A percentile compares a stretch with the other conserved stretches of the same genome.
These are phyloP conservation scores for Rhinogobio ventralis DNA, from an alignment of 2,797 vertebrate species.

Conservation along the genomic window DNA sequence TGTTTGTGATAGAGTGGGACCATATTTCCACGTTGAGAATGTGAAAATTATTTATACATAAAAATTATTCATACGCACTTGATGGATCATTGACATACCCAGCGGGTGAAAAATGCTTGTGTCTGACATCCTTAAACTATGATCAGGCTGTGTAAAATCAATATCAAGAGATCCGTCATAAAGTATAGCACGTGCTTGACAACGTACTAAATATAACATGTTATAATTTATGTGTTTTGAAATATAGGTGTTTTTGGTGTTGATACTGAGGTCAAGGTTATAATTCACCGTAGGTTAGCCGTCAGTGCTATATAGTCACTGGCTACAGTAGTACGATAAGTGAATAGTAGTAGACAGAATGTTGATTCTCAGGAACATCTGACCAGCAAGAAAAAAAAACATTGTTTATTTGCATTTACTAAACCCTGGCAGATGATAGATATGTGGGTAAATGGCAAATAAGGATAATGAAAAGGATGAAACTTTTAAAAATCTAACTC, in stretches of 20 bases:
- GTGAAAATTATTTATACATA: not conserved
- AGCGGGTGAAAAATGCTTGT: constrained; percentile 19
- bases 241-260: constrained; percentile 20
- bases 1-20: not conserved
- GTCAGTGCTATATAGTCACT: not conserved
- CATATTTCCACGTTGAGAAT: constrained; percentile 15
- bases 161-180: constrained; percentile 18
- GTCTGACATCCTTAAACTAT: constrained; percentile 43
- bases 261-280: not conserved
- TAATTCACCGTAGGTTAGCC: constrained; percentile 1
- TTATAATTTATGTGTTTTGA: constrained; percentile 15
- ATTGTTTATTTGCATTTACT: constrained; percentile 15
- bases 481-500: not conserved
- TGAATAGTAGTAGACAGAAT: not conserved
- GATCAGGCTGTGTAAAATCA: constrained; percentile 38
- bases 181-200: constrained; percentile 19
- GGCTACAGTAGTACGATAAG: not conserved
- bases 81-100: constrained; percentile 31
- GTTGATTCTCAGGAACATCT: not conserved
- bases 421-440: constrained; percentile 17
- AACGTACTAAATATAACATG: constrained; percentile 32
- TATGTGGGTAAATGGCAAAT: not conserved
- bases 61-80: constrained; percentile 9
- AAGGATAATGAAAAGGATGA: not conserved
- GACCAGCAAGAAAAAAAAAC: not conserved